Conservation (phyloP, 2,888 invertebrate genomes). For the Notodonta dromedarius region DNA sequence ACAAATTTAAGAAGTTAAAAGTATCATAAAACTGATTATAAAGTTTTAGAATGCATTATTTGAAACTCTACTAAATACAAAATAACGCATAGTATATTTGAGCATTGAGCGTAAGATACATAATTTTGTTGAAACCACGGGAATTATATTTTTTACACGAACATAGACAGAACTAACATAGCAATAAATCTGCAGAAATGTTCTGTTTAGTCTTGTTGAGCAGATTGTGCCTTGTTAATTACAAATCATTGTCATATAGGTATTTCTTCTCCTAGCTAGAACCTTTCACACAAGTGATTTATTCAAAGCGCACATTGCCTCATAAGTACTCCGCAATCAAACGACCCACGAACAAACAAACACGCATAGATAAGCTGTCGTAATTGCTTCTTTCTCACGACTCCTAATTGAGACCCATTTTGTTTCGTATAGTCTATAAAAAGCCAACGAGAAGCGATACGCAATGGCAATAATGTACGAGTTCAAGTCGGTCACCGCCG, state of each 20-base stretch:
- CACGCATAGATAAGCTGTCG: constrained; percentile 17
- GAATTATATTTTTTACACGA: too few relatives aligned
- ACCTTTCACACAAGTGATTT: not conserved
- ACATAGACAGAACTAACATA: too few relatives aligned
- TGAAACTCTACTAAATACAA: too few relatives aligned
- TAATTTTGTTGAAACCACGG: too few relatives aligned
- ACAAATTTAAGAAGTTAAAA: not conserved
- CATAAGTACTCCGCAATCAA: constrained; percentile 11
- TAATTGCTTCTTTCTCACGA: constrained; percentile 25
- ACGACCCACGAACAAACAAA: constrained; percentile 11
- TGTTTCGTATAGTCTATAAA: not conserved
- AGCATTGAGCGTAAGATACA: too few relatives aligned
- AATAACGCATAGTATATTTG: too few relatives aligned
- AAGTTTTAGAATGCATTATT: too few relatives aligned
- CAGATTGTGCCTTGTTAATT: not conserved
- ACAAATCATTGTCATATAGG: not conserved
- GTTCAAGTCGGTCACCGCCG: too few relatives aligned
- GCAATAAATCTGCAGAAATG: too few relatives aligned
- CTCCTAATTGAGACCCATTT: not conserved
- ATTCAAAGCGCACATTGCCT: not conserved
- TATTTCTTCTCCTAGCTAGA: not conserved
- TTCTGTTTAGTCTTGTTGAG: too few relatives aligned
- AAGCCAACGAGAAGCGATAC: not conserved
- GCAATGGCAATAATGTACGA: too few relatives aligned
- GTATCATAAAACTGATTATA: too few relatives aligned